Percentiles rank a stretch among this genome's conserved stretches.
Conservation (phyloP, 2,113 vertebrate species). For the Nycticebus coucang region DNA sequence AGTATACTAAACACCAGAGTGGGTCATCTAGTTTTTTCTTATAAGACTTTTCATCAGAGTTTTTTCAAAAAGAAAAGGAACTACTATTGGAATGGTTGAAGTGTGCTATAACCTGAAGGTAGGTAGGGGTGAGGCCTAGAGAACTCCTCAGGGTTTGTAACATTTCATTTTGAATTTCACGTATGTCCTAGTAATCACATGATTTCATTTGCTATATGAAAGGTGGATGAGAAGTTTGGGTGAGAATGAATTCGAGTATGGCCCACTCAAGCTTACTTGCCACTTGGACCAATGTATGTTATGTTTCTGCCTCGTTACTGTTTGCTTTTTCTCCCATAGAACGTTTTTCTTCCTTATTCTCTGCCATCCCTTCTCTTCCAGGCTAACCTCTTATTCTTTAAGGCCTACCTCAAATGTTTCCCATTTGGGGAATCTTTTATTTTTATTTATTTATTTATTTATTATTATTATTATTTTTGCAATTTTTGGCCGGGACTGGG, state of each 20-base stretch:
- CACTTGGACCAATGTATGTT: neutral
- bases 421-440: neutral
- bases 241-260: neutral
- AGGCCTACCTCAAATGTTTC: neutral
- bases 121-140: neutral
- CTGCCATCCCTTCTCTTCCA: neutral
- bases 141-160: neutral
- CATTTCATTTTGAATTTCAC: neutral
- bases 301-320: neutral
- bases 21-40: neutral
- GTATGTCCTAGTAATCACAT: neutral
- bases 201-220: neutral
- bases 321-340: neutral
- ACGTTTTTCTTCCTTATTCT: neutral
- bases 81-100: neutral
- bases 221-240: neutral
- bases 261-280: neutral
- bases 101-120: neutral
- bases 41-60: neutral
- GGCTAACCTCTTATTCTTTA: neutral
- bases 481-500: too few species aligned
- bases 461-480: too few species aligned
- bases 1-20: neutral
- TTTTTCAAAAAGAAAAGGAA: constrained; percentile 23
- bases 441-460: neutral